Evolutionary conservation across 2,888 invertebrate genomes (phyloP).

Genomic region (Sycophila texana): DNA sequence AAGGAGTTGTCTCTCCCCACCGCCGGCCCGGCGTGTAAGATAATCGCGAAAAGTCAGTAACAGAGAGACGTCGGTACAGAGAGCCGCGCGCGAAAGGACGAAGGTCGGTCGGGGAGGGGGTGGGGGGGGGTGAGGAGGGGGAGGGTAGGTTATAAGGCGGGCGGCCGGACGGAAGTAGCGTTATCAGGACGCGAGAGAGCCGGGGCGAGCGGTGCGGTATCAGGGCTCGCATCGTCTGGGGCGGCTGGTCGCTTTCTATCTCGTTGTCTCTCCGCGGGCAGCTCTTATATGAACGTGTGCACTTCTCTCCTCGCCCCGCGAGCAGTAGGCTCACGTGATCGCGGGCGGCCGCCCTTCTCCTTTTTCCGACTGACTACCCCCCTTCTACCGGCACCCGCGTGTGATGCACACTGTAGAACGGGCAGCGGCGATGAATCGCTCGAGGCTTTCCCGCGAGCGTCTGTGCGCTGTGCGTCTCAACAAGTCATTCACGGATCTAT

Average conservation of each 20-base stretch:
- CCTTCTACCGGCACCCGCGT: not conserved
- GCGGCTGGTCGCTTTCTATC: conserved; percentile 54
- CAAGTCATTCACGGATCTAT: not conserved
- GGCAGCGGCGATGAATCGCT: conserved; percentile 11
- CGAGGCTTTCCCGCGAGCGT: not conserved
- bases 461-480: not conserved
- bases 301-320: not conserved
- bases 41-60: conserved; percentile 64
- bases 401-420: not conserved
- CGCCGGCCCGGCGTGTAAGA: conserved; percentile 28
- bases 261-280: conserved; percentile 20
- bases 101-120: conserved; percentile 35
- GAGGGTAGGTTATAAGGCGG: conserved; percentile 32
- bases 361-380: conserved; percentile 18
- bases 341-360: conserved; percentile 14
- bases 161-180: conserved; percentile 56
- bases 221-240: conserved; percentile 67
- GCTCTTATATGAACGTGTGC: not conserved
- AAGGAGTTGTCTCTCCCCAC: conserved; percentile 35
- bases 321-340: conserved; percentile 31
- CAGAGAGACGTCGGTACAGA: conserved; percentile 59
- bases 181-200: conserved; percentile 52
- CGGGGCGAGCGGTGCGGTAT: conserved; percentile 59
- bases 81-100: conserved; percentile 3
- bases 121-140: too few relatives aligned